These are phyloP conservation scores for Leptopterna dolabrata DNA, from an alignment of 2,888 invertebrate genomes.

Conservation along the genomic window DNA sequence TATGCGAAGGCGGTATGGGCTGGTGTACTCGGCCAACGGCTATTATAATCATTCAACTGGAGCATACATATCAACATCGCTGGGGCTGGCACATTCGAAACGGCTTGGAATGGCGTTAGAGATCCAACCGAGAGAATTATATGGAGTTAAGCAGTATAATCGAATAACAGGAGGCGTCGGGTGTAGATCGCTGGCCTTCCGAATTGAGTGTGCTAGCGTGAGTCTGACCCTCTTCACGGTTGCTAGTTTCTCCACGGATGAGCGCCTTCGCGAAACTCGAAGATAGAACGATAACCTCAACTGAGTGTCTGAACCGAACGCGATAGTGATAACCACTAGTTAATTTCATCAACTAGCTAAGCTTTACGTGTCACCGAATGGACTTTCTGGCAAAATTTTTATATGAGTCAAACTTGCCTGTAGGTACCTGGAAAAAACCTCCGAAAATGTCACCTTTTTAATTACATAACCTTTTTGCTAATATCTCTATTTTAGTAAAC, in stretches of 20 bases:
- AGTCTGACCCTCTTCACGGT: not conserved
- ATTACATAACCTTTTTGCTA: too few relatives aligned
- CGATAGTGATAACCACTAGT: too few relatives aligned
- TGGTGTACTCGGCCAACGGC: not conserved
- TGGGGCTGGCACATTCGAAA: not conserved
- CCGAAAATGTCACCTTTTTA: too few relatives aligned
- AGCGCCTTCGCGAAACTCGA: not conserved
- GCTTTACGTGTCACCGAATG: too few relatives aligned
- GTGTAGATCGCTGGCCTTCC: not conserved
- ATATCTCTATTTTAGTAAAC: too few relatives aligned
- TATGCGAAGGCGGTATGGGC: not conserved
- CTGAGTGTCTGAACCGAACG: not conserved
- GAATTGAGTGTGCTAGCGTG: not conserved
- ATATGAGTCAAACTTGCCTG: too few relatives aligned
- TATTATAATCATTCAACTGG: not conserved
- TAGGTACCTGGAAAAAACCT: too few relatives aligned
- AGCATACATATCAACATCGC: not conserved
- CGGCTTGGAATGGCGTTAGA: not conserved
- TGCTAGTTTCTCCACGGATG: not conserved
- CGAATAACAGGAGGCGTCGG: not conserved
- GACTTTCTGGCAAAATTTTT: too few relatives aligned
- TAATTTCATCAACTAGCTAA: too few relatives aligned
- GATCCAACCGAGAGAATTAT: not conserved
- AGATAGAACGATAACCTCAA: not conserved
- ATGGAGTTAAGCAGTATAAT: not conserved